Evolutionary conservation across 2,888 invertebrate species (phyloP), one percentile per base, ranked within the genome.

Genomic region (Acleris laterana): DNA sequence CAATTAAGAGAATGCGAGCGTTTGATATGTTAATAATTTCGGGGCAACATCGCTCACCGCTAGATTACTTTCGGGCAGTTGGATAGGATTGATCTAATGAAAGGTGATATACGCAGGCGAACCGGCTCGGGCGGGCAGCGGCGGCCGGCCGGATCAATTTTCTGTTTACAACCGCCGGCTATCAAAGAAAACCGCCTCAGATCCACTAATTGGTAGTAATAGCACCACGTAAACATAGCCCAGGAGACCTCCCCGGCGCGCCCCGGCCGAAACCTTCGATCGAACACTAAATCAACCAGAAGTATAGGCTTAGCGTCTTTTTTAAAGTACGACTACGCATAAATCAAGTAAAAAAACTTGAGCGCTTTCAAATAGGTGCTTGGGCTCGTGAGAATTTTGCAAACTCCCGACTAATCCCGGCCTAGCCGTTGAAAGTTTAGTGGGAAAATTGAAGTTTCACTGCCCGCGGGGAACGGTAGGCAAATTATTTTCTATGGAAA

Each of bases 191-290:
- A 75, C 85, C 89, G 86, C 82, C 72, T 71, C 73, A 74, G 75
- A 74, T 77, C 77, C 73, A 80, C 88, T 92, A 92, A 92, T 92
- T 92, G 89, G 86, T 85, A 81, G 88, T 90, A 90, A 90, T 88
- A 86, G 82, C 80, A 66, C 65, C 65, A 46, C 66, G 62, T 66
- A 66, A 66, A 66, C 66, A 66, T 51, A 85, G 82, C 84, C 83
- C 81, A 61, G 65, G 70, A 76, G 74, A 71, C 68, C 71, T 67
- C 71, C 63, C 60, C 57, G 49, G 19, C 62, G 55, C 52, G 46
- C 62, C 56, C 52, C 57, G 48, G 53, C 56, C 51, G 48, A 62
- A 48, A 50, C 52, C 49, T 53, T 56, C 50, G 55, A 65, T 56
- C 50, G 50, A 56, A 66, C 62, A 66, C 55, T 66, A 66, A 66